Percentiles rank a stretch among this genome's conserved stretches.
Evolutionary conservation across 2,113 vertebrate genomes (phyloP).

Genomic region (Psophia crepitans): DNA sequence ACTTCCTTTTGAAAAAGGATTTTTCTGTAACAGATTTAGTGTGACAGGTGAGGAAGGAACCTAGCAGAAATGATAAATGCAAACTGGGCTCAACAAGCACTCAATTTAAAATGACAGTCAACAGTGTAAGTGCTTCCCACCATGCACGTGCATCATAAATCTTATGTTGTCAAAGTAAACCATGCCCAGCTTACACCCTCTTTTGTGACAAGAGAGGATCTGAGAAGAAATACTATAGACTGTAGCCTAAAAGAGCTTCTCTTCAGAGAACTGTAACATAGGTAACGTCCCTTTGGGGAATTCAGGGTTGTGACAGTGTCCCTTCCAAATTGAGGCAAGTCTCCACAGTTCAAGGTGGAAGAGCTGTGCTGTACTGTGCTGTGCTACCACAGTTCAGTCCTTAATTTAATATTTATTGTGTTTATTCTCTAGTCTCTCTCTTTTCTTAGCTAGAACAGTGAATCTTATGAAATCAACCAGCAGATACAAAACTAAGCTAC

Average conservation of each 20-base stretch:
- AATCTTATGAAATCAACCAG: neutral
- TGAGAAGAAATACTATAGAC: neutral
- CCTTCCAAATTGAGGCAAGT: neutral
- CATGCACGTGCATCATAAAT: neutral
- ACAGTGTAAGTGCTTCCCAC: neutral
- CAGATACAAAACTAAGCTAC: neutral
- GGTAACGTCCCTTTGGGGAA: neutral
- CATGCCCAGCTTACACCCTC: neutral
- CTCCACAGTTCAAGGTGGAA: neutral
- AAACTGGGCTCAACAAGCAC: neutral
- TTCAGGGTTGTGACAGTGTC: neutral
- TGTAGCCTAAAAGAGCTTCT: neutral
- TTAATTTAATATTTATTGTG: neutral
- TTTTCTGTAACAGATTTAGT: neutral
- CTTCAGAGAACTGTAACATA: neutral
- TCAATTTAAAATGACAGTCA: neutral
- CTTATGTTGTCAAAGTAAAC: neutral
- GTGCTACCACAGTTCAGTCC: neutral
- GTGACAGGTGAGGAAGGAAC: neutral
- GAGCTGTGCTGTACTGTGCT: neutral
- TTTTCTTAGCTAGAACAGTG: neutral
- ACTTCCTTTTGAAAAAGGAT: neutral
- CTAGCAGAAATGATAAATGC: neutral
- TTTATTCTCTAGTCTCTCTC: neutral
- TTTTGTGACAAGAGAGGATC: neutral